Evolutionary conservation across 2,888 invertebrate genomes (phyloP).

Genomic region (Tetragnatha montana): DNA sequence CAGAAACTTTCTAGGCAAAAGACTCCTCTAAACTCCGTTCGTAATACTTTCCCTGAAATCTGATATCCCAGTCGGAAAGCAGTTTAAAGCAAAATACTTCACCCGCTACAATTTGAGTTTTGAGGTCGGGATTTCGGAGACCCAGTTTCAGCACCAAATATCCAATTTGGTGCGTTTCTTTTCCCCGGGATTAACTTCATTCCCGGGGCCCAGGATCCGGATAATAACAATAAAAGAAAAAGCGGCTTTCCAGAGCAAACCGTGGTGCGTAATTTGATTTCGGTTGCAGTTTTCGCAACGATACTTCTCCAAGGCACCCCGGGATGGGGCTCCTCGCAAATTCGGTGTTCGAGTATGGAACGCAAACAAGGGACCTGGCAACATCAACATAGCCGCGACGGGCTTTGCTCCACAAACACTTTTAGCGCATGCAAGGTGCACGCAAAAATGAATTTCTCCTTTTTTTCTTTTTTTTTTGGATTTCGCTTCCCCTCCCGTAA

Average conservation of each 20-base stretch:
- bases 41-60: background rate
- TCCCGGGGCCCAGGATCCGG: background rate
- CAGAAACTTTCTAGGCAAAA: background rate
- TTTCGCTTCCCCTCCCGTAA: conserved; percentile 18
- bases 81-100: background rate
- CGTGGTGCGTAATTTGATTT: conserved; percentile 68
- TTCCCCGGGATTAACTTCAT: conserved; percentile 12
- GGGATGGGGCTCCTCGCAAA: conserved; percentile 46
- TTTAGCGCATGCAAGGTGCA: conserved; percentile 54
- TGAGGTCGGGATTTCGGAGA: conserved; percentile 16
- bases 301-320: conserved; percentile 47
- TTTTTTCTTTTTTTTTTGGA: conserved; percentile 11
- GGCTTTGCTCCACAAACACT: conserved; percentile 64
- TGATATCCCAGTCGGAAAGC: background rate
- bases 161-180: conserved; percentile 38
- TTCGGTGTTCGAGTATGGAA: conserved; percentile 66
- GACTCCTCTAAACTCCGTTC: background rate
- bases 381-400: conserved; percentile 65
- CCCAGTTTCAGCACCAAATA: conserved; percentile 14
- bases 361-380: conserved; percentile 60
- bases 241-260: conserved; percentile 47
- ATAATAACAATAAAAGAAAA: conserved; percentile 31
- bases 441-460: conserved; percentile 71
- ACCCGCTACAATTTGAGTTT: background rate
- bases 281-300: conserved; percentile 56